Evolutionary conservation across 2,888 invertebrate genomes (phyloP).

Genomic region (Andricus quercusramuli): DNA sequence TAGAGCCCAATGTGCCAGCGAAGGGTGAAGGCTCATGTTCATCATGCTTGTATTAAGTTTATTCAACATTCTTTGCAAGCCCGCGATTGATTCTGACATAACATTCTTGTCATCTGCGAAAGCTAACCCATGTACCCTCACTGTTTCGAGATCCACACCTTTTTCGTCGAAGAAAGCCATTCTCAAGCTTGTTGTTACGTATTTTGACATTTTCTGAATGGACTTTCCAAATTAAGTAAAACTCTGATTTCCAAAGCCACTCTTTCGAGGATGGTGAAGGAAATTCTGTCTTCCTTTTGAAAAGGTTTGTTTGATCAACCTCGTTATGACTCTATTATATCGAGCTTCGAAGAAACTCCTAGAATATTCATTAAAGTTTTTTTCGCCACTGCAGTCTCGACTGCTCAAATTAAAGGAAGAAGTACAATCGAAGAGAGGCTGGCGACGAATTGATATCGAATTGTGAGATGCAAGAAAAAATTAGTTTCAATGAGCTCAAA

Average conservation of each 20-base stretch:
- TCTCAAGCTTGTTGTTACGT: not conserved
- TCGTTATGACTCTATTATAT: conserved; percentile 27
- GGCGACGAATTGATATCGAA: conserved; percentile 33
- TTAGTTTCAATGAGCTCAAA: conserved; percentile 25
- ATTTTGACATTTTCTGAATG: not conserved
- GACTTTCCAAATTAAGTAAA: not conserved
- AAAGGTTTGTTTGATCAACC: conserved; percentile 11
- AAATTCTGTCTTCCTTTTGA: not conserved
- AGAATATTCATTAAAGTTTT: conserved; percentile 39
- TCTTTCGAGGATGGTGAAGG: not conserved
- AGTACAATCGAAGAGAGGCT: conserved; percentile 18
- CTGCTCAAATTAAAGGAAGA: conserved; percentile 25
- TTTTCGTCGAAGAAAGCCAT: no score
- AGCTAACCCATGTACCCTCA: no score
- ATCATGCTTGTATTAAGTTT: no score
- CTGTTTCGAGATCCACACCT: no score
- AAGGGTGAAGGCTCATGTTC: no score
- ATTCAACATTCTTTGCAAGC: no score
- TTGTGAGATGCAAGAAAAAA: conserved; percentile 21
- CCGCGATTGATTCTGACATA: no score
- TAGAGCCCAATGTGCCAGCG: no score
- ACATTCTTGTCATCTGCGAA: no score
- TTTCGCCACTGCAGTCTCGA: conserved; percentile 4
- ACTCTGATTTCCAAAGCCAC: not conserved
- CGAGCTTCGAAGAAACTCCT: conserved; percentile 8